Evolutionary conservation across 2,888 invertebrate genomes (phyloP), one percentile per base, ranked within the genome.

Genomic region (Cheilosia impressa): DNA sequence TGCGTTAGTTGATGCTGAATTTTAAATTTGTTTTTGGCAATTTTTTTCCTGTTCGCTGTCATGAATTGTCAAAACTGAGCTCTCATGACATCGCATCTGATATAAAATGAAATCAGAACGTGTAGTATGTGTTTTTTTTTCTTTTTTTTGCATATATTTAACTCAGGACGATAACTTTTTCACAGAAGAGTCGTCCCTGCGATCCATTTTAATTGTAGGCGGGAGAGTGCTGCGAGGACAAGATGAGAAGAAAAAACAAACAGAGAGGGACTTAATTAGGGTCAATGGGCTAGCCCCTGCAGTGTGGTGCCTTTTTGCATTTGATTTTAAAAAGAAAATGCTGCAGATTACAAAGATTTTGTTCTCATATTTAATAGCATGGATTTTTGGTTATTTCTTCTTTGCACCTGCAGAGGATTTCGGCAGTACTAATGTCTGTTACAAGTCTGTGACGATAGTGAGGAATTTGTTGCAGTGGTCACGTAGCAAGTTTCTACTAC

Each of bases 1-100:
- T 22, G 45, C 31, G 13, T 19, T 22, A 38, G 73, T 45, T 73
- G 73, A 53, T 55, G 38, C 38, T 55, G 66, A 60, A 41, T 60
- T 52, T 68, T 62, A 38, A 62, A 66, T 50, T 76, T 77, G 68
- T 77, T 77, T 77, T 31, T 22, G 52, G 52, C 68, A 62, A 68
- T 62, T 62, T 77, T 68, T 77, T 69, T 15, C 24, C 10, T 62
- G 53, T 69, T 77, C 62, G 45, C 55, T 69, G 69, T 63, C 62
- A 69, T 41, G 62, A 38, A 69, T 69, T 77, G 77, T 69, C 68
- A 69, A 77, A 77, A 45, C 45, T 58, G 38, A 66, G 62, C 31
- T 43, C 22, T 43, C 58, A 52, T 66, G 72, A 66, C 72, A 66
- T 27, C 50, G 52, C 78, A 78, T 78, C 78, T 57, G 78, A 78